Evolutionary conservation across 2,797 vertebrate species (phyloP).

Genomic region (Aldrovandia affinis): DNA sequence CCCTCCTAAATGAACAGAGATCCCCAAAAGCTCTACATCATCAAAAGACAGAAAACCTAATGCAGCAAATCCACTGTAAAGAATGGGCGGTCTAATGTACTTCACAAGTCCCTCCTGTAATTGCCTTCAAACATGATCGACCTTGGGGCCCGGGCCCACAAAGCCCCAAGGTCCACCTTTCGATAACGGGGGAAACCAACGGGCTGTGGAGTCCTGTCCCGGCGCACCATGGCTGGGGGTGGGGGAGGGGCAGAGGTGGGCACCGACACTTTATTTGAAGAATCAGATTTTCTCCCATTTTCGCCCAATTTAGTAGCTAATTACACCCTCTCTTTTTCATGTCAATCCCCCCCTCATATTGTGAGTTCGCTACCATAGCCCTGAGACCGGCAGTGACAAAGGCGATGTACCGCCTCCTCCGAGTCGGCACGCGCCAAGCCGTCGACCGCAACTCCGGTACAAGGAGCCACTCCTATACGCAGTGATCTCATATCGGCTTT

Average conservation of each 20-base stretch:
- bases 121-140: slow-evolving; percentile 40
- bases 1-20: slow-evolving; percentile 15
- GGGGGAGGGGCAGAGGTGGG: slow-evolving; percentile 14
- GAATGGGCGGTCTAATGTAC: slow-evolving; percentile 31
- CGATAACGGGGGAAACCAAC: neutral
- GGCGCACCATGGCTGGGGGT: neutral
- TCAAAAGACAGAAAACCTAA: slow-evolving; percentile 39
- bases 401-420: too few relatives aligned
- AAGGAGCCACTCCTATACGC: too few relatives aligned
- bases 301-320: too few relatives aligned
- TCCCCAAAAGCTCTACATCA: slow-evolving; percentile 40
- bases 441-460: too few relatives aligned
- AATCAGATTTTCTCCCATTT: too few relatives aligned
- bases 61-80: slow-evolving; percentile 31
- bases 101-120: slow-evolving; percentile 22
- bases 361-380: too few relatives aligned
- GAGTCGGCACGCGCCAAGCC: too few relatives aligned
- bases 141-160: slow-evolving; percentile 29
- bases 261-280: too few relatives aligned
- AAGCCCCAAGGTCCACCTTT: neutral
- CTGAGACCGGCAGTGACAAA: too few relatives aligned
- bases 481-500: too few relatives aligned
- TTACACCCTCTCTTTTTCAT: too few relatives aligned
- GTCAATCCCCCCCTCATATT: too few relatives aligned
- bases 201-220: neutral